A percentile compares a stretch with the other conserved stretches of the same genome.
Conservation (phyloP, 1,140 invertebrate genomes). For the Argopecten irradians region DNA sequence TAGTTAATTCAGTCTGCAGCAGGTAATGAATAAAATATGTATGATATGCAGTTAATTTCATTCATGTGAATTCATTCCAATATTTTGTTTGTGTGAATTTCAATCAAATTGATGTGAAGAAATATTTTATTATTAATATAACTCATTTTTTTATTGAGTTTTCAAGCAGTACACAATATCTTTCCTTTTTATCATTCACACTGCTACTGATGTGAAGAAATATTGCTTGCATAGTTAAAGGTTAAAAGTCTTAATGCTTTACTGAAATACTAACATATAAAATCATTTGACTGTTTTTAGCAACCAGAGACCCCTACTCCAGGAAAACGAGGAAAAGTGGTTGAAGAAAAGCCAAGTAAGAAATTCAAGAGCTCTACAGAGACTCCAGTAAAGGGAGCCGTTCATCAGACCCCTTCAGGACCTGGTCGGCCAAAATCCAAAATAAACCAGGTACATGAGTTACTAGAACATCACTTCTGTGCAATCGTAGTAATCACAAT, state of each 20-base stretch:
- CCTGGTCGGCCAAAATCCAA: constrained; percentile 67
- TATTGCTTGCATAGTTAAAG: too few species aligned
- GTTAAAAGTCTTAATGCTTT: background rate
- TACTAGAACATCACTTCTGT: background rate
- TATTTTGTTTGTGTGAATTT: too few species aligned
- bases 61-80: background rate
- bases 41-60: too few species aligned
- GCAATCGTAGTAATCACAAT: background rate
- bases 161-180: too few species aligned
- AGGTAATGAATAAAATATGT: too few species aligned
- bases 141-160: too few species aligned
- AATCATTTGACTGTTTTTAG: constrained; percentile 62
- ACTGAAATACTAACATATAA: background rate
- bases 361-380: constrained; percentile 75
- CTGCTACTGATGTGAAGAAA: too few species aligned
- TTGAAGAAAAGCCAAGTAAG: constrained; percentile 74
- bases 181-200: too few species aligned
- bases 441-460: constrained; percentile 60
- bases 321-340: constrained; percentile 72
- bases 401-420: constrained; percentile 40
- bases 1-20: background rate
- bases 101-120: too few species aligned
- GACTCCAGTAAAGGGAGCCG: constrained; percentile 56
- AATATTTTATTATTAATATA: too few species aligned
- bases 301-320: constrained; percentile 68